Evolutionary conservation across 2,113 vertebrate species (phyloP).

Genomic region (Ciconia stormi): DNA sequence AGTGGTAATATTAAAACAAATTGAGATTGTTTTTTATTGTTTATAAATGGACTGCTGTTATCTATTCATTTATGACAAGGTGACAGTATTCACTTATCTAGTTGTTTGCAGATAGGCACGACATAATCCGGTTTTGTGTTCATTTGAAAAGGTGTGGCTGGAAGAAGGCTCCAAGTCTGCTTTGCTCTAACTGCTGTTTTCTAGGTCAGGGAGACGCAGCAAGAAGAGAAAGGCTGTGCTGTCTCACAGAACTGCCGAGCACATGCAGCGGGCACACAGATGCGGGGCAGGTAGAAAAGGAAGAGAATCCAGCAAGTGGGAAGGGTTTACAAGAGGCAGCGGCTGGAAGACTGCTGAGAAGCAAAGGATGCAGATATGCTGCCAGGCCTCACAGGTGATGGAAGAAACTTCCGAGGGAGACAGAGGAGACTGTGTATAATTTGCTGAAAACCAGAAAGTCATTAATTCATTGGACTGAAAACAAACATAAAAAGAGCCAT

Average conservation of each 20-base stretch:
- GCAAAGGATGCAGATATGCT: neutral
- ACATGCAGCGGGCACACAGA: neutral
- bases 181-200: neutral
- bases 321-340: neutral
- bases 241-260: neutral
- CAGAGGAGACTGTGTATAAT: neutral
- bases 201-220: neutral
- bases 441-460: neutral
- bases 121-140: neutral
- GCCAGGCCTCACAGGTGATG: neutral
- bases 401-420: neutral
- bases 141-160: neutral
- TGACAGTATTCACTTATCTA: slow-evolving; percentile 9
- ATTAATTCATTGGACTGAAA: neutral
- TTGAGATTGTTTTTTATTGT: slow-evolving; percentile 21
- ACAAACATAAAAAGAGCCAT: neutral
- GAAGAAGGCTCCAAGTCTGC: neutral
- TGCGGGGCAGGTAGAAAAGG: neutral
- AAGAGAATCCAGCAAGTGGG: neutral
- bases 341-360: neutral
- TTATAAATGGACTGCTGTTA: slow-evolving; percentile 52
- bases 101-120: neutral
- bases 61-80: slow-evolving; percentile 25
- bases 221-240: neutral
- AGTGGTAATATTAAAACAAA: slow-evolving; percentile 29